Evolutionary conservation across 2,797 vertebrate genomes (phyloP), one percentile per base, ranked within the genome.

Genomic region (Jordanella pulchra): DNA sequence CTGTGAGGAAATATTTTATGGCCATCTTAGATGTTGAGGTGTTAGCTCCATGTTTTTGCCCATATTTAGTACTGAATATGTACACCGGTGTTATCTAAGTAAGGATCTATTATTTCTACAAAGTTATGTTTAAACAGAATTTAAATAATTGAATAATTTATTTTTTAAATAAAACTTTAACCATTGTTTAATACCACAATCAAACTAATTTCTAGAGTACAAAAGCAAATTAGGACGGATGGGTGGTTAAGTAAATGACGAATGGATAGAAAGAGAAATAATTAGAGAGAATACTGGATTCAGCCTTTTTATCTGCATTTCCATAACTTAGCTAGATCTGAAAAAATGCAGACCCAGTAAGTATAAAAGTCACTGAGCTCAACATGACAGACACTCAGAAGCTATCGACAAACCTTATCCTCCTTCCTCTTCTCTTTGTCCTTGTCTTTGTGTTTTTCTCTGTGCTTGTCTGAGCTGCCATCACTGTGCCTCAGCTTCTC

Each of bases 371-470:
- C 35, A 3, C 25, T 39, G 13, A 44, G 35, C 60, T 63, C 60
- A 42, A 21, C 2, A 14, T 42, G 60, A 44, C 35, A 53, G 45
- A 30, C 27, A 21, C 30, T 23, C 32, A 58, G 7, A 14, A 2
- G 18, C 13, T 0, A 11, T 68, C 7, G 53, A 79, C 87, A 58
- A 72, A 97, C 97, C 96, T 97, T 97, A 78, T 96, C 96, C 73
- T 97, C 96, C 89, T 94, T 97, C 91, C 94, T 95, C 92, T 95
- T 97, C 84, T 97, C 97, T 76, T 91, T 93, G 78, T 92, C 90
- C 82, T 86, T 84, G 85, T 97, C 95, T 90, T 92, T 92, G 76
- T 92, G 92, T 84, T 94, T 95, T 60, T 92, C 88, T 86, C 87
- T 85, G 86, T 97, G 96, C 90, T 96, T 98, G 87, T 99, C 97